A percentile compares a stretch with the other conserved stretches of the same genome.
Evolutionary conservation across 2,797 vertebrate genomes (phyloP).

Genomic region (Peromyscus aztecus): DNA sequence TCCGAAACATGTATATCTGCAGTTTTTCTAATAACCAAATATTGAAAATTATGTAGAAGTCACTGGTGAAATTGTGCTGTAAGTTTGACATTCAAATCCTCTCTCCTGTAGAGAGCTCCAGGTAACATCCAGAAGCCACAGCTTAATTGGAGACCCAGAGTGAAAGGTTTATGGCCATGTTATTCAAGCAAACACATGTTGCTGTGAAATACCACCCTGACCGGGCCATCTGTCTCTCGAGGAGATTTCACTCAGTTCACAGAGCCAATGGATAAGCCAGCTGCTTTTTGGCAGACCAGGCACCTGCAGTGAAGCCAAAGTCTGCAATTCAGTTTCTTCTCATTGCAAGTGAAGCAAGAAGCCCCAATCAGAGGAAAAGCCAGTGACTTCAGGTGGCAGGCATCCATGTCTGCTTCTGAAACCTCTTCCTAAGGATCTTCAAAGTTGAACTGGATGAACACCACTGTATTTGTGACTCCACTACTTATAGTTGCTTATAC

Average conservation of each 20-base stretch:
- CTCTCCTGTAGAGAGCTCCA: conserved; percentile 20
- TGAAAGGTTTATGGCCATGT: conserved; percentile 76
- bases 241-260: conserved; percentile 47
- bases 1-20: not conserved
- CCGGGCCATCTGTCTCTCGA: conserved; percentile 82
- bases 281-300: conserved; percentile 29
- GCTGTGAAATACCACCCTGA: conserved; percentile 78
- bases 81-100: conserved; percentile 62
- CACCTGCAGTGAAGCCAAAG: conserved; percentile 56
- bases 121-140: conserved; percentile 69
- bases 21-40: conserved; percentile 42
- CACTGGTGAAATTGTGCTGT: not conserved
- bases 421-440: conserved; percentile 8
- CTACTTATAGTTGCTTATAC: not conserved
- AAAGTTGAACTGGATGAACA: not conserved
- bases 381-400: not conserved
- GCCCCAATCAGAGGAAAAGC: conserved; percentile 1
- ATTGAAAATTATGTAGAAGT: conserved; percentile 16
- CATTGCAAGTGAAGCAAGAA: conserved; percentile 50
- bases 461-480: not conserved
- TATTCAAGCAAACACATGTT: conserved; percentile 82
- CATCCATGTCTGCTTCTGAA: not conserved
- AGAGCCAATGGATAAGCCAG: conserved; percentile 73
- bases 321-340: conserved; percentile 63
- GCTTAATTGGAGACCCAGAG: conserved; percentile 78